Percentiles rank a stretch among this genome's conserved stretches.
Evolutionary conservation across 2,797 vertebrate species (phyloP).

Genomic region (Orestias chungarensis): DNA sequence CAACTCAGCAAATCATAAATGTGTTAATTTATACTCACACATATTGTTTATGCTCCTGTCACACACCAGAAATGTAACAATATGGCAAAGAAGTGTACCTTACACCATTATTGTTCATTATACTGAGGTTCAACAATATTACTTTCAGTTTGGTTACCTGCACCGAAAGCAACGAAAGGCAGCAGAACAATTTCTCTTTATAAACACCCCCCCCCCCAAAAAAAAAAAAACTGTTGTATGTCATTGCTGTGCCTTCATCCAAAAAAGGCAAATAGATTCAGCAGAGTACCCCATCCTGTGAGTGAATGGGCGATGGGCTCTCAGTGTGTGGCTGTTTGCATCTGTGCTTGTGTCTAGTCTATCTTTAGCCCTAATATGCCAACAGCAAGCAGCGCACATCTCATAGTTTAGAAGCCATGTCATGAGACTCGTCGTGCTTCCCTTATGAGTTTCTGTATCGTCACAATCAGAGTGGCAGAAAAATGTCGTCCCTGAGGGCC

Average conservation of each 20-base stretch:
- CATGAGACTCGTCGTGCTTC: slow-evolving; percentile 58
- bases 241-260: slow-evolving; percentile 50
- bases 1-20: neutral
- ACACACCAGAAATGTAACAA: neutral
- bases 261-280: slow-evolving; percentile 63
- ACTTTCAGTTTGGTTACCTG: neutral
- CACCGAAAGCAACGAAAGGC: slow-evolving; percentile 6
- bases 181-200: slow-evolving; percentile 4
- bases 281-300: slow-evolving; percentile 47
- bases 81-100: neutral
- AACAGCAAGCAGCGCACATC: slow-evolving; percentile 58
- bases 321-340: slow-evolving; percentile 25
- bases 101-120: neutral
- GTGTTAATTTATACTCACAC: neutral
- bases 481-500: slow-evolving; percentile 62
- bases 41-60: neutral
- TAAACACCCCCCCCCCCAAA: too few species aligned
- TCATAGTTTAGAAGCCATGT: slow-evolving; percentile 68
- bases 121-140: neutral
- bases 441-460: slow-evolving; percentile 19
- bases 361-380: slow-evolving; percentile 71
- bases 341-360: slow-evolving; percentile 47
- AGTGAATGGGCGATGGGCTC: slow-evolving; percentile 36
- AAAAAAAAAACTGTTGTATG: slow-evolving; percentile 6
- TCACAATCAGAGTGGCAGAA: slow-evolving; percentile 31